A percentile compares a stretch with the other conserved stretches of the same genome.
Conservation (phyloP, 1,140 invertebrate genomes). For the Drosophila chauvacae region DNA sequence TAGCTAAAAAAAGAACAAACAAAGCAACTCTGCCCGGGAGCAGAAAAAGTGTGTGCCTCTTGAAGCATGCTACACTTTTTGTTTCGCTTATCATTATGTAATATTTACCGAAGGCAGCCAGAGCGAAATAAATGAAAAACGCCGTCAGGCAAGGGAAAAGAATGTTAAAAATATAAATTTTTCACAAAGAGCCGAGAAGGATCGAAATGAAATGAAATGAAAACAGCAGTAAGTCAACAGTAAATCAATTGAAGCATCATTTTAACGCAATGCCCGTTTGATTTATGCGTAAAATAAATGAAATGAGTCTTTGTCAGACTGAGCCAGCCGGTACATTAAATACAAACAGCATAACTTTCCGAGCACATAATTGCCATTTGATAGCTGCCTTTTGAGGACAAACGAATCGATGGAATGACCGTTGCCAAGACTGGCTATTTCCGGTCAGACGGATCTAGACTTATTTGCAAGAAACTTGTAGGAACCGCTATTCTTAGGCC, state of each 20-base stretch:
- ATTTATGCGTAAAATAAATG: conserved; percentile 39
- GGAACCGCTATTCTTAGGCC: background rate
- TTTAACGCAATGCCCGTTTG: conserved; percentile 31
- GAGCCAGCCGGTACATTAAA: conserved; percentile 24
- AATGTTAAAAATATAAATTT: conserved; percentile 35
- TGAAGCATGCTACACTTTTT: conserved; percentile 50
- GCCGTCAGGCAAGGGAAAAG: conserved; percentile 1
- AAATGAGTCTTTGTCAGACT: conserved; percentile 16
- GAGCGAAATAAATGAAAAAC: conserved; percentile 35
- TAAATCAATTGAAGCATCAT: conserved; percentile 62
- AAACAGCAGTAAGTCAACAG: conserved; percentile 63
- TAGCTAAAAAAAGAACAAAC: background rate
- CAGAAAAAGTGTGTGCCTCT: conserved; percentile 12
- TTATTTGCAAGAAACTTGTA: conserved; percentile 4
- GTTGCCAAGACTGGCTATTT: conserved; percentile 16
- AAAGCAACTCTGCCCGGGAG: background rate
- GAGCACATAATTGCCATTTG: conserved; percentile 26
- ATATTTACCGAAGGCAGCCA: conserved; percentile 43
- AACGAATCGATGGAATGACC: background rate
- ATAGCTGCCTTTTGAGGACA: conserved; percentile 10
- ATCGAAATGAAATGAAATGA: conserved; percentile 48
- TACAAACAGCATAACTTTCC: conserved; percentile 2
- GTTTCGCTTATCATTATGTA: conserved; percentile 51
- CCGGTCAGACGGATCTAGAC: conserved; percentile 6
- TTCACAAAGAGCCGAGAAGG: conserved; percentile 8